Evolutionary conservation across 35 echinoderm and acorn worm species (phyloP).

Genomic region (Anneissia japonica): DNA sequence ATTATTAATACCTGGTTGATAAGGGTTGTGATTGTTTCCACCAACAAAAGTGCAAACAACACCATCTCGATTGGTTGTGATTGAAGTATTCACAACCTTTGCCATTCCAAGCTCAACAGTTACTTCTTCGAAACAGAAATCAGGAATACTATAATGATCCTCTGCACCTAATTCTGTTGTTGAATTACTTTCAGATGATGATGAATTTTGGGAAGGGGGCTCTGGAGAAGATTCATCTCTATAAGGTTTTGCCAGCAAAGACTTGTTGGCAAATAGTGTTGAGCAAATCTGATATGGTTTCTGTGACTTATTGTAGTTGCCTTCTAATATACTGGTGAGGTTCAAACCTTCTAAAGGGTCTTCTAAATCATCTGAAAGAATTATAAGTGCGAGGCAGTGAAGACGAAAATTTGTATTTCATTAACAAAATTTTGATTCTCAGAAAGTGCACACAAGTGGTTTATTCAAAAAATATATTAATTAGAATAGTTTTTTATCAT

Average conservation of each 20-base stretch:
- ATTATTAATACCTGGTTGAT: conserved; percentile 35
- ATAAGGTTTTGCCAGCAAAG: neutral
- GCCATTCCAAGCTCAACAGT: conserved; percentile 43
- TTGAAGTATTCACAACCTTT: conserved; percentile 41
- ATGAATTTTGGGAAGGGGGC: neutral
- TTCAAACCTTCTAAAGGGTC: neutral
- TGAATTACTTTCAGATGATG: neutral
- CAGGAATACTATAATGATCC: neutral
- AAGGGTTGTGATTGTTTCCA: conserved; percentile 54
- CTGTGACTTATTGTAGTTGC: neutral
- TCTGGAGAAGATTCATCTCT: neutral
- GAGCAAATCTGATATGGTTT: neutral
- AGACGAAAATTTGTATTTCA: too few relatives aligned
- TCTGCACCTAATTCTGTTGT: neutral
- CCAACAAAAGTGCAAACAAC: conserved; percentile 58
- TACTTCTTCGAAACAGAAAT: conserved; percentile 55
- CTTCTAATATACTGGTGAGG: neutral
- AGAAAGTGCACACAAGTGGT: too few relatives aligned
- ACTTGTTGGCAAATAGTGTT: neutral
- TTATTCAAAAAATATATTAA: too few relatives aligned
- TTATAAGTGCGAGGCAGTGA: too few relatives aligned
- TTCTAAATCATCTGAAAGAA: too few relatives aligned
- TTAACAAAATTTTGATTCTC: too few relatives aligned
- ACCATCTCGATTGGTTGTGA: conserved; percentile 51
- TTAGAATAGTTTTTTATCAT: too few relatives aligned